phyloP scores from a whole-genome alignment of 2,797 vertebrate species.

The Lophotriccus pileatus region DNA sequence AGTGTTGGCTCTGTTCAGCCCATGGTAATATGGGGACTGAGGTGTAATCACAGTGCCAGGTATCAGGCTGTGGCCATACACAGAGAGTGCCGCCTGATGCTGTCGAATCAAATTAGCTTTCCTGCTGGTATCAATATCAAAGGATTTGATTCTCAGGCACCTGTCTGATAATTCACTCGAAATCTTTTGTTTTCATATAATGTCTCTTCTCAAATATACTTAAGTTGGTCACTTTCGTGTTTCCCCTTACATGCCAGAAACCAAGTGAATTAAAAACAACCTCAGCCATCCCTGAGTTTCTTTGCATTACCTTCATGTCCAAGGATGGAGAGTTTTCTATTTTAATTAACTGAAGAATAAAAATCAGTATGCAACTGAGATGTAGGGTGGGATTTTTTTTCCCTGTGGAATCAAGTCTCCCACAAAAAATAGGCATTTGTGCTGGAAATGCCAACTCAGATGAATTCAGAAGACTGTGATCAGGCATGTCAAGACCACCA shows the following conservation, averaged over 20 bases:
- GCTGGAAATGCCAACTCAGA: background rate
- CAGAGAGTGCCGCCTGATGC: background rate
- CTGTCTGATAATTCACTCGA: background rate
- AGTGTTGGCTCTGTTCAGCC: background rate
- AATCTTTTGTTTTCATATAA: background rate
- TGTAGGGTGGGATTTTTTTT: background rate
- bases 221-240: background rate
- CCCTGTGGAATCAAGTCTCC: background rate
- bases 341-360: background rate
- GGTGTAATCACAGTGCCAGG: background rate
- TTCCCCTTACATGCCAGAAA: background rate
- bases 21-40: background rate
- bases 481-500: background rate
- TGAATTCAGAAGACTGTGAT: conserved; percentile 7
- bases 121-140: background rate
- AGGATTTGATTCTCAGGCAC: background rate
- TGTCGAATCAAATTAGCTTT: background rate
- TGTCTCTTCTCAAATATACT: background rate
- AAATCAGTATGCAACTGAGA: background rate
- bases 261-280: background rate
- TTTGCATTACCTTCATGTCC: background rate
- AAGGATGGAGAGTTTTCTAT: background rate
- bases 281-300: background rate
- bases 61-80: background rate
- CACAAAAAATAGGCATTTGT: background rate